Evolutionary conservation across 2,113 vertebrate species (phyloP), one percentile per base, ranked within the genome.

Genomic region (Dascyllus trimaculatus): DNA sequence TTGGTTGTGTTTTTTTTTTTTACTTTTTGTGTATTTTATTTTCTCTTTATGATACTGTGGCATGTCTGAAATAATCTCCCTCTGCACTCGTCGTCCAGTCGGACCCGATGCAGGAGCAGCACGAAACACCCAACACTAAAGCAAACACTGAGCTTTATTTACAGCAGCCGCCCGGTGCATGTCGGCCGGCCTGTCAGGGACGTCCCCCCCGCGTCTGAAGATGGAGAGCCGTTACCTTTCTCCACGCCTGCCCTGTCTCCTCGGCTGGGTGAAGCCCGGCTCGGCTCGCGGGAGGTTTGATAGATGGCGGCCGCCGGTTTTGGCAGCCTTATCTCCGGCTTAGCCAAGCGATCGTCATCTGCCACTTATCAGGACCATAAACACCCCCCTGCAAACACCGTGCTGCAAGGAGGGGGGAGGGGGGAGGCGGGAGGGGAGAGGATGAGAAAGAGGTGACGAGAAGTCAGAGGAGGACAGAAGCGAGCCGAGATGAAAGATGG

Each of bases 301-400:
- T 85, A 64, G 71, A 83, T 84, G 66, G 56, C 51, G 32, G 75
- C 58, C 26, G 51, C 49, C 8, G 51, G 71, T 81, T 70, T 35
- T 75, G 80, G 80, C 85, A 80, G 68, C 48, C 63, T 80, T 81
- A 86, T 88, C 88, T 75, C 21, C 4, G 5, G 58, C 51, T 72
- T 51, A 22, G 67, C 80, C 68, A 74, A 82, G 68, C 56, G 59
- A 85, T 85, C 71, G 51, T 79, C 84, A 83, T 82, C 82, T 84
- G 81, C 75, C 84, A 84, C 84, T 88, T 84, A 85, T 85, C 81
- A 65, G 54, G 57, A 58, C 45, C 11, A 71, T 82, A 75, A 82
- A 82, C 72, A 56, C 68, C 75, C 67, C 71, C 67, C 35, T n/a
- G 52, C 53, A 85, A 67, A 79, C 61, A 59, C 77, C 81, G 13